Base-by-base conservation (phyloP, 2,888 invertebrate genomes). In the Epinotia brunnichana region DNA sequence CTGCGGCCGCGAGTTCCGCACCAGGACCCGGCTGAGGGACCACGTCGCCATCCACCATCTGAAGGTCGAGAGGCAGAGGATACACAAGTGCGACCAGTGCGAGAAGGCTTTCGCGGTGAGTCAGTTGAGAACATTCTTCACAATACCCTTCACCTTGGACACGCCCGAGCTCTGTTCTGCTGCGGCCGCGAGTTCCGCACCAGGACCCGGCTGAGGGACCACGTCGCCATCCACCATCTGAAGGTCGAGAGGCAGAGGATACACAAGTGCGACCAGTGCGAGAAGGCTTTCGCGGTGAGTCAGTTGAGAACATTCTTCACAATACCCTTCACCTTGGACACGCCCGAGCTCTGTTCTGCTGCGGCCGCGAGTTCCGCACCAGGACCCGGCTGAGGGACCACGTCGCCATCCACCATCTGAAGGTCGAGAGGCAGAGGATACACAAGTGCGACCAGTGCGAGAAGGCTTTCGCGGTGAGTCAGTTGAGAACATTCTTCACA, bases 121-220 rank as follows among this genome's bases (percentile, higher is more conserved):
- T n/a, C n/a, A n/a, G n/a, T n/a, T n/a, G n/a, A n/a, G n/a, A n/a
- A n/a, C n/a, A n/a, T n/a, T n/a, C n/a, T n/a, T n/a, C n/a, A n/a
- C n/a, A n/a, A n/a, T n/a, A n/a, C n/a, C n/a, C n/a, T n/a, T n/a
- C n/a, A n/a, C n/a, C n/a, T n/a, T n/a, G n/a, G n/a, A n/a, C n/a
- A n/a, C 13, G 79, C 79, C 56, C 66, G 71, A 85, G 84, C 80
- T 79, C 80, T 64, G 29, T 86, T 86, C 78, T 63, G 73, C 2
- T 87, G 87, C 78, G 87, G 85, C 0, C 80, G 84, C 61, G 77
- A 81, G 66, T 87, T 87, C 82, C 81, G 87, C 66, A 80, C 85
- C 69, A 83, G 83, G 0, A 79, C 83, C 11, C 76, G 83, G 35
- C 80, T 84, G 56, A 76, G 80, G 10, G 76, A 74, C 51, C 87